Evolutionary conservation across 2,888 invertebrate species (phyloP), one percentile per base, ranked within the genome.

Genomic region (Rotaria magnacalcarata): DNA sequence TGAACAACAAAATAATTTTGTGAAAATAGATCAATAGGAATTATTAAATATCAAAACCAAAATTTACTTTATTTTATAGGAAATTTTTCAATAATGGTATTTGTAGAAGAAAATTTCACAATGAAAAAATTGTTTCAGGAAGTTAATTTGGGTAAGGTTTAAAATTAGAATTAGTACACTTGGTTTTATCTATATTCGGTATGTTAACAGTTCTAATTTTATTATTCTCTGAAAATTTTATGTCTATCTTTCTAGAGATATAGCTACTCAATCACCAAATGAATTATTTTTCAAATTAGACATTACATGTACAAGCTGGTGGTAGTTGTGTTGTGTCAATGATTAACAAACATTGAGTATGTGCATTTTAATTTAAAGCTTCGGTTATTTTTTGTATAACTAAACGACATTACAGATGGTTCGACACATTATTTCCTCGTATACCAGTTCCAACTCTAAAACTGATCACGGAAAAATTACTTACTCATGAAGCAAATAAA

Each of bases 231-330:
- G 8, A 47, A 47, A 47, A 54, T 80, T 54, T 43, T 58, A 84
- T 84, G 6, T 52, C 88, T 27, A 16, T 87, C 87, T 27, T 93
- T 91, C 11, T 47, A 47, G 4, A 96, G 98, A 89, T 99, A 96
- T 92, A n/a, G n/a, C n/a, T n/a, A 97, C 97, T 16, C 96, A 98
- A 91, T 97, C 97, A 27, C 98, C 99, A 0, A 94, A 94, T 85
- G 96, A 96, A 90, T 92, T 99, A 87, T 96, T 97, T 86, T 75
- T 67, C 87, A 85, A 91, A 90, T 24, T 90, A 94, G 93, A 96
- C 97, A 90, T 93, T 99, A 88, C 99, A 99, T 90, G 97, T 97
- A 0, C 96, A 97, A 90, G 98, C 99, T 27, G 99, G 99, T 24
- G 96, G 97, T 80, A 98, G 98, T 21, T 96, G 96, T 91, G 92